Evolutionary conservation across 2,888 invertebrate genomes (phyloP), one percentile per base, ranked within the genome.

Genomic region (Silvanus unidentatus): DNA sequence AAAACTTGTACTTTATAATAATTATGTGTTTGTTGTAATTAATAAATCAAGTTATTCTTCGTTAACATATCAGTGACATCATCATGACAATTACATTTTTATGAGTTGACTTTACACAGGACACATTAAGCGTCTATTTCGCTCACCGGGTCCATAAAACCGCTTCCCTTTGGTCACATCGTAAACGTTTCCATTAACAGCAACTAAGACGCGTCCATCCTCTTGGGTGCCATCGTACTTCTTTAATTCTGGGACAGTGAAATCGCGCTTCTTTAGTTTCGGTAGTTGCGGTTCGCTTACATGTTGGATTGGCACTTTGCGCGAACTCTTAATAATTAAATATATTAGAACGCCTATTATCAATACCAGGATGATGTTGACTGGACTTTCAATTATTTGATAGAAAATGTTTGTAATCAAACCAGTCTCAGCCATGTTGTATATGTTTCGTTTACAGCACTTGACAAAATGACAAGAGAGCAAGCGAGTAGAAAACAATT

Each of bases 151-250:
- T 14, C 96, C 96, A 73, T 97, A 97, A 72, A 93, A 94, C 52
- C 83, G 78, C 65, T 86, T 88, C 47, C 93, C 94, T 66, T 81
- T 83, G 34, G 96, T 95, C 54, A 87, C 94, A 75, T 98, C 97
- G 74, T 92, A 98, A 41, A 98, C 88, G 75, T 84, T 92, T 16
- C 95, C 93, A 71, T 96, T 95, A 42, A 97, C 90, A 6, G 92
- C 96, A 35, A 98, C 82, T 53, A 96, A 76, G 49, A 97, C 86
- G 55, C 96, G 76, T 16, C 92, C 93, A 64, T 95, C 94, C 22
- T 83, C 75, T 63, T 86, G 88, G 43, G 75, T 86, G 3, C 97
- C 97, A 69, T 96, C 89, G 69, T 83, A 96, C 57, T 84, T 80
- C 55, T 82, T 82, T 53, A 98, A 74, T 71, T 98, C 94, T 58